phyloP scores from a whole-genome alignment of 2,113 vertebrate genomes.

The Calcarius ornatus region DNA sequence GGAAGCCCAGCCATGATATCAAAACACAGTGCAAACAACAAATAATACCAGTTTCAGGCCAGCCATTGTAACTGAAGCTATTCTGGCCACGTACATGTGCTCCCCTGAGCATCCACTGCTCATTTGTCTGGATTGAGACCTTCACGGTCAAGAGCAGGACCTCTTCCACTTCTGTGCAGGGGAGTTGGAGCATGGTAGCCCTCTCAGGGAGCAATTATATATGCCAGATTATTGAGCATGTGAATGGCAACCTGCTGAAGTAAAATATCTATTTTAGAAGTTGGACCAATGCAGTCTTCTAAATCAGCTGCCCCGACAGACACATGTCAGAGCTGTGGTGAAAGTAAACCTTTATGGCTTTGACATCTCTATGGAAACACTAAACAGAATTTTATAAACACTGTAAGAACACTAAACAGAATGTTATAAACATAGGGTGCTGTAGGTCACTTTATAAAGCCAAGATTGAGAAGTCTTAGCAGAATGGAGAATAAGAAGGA shows the following conservation, averaged over 20 bases:
- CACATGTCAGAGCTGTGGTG: not conserved
- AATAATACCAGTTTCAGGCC: not conserved
- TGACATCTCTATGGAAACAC: not conserved
- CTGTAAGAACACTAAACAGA: not conserved
- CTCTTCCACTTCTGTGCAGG: not conserved
- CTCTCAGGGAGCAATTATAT: conserved; percentile 31
- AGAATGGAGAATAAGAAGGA: not conserved
- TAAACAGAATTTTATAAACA: not conserved
- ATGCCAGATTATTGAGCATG: not conserved
- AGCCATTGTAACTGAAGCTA: not conserved
- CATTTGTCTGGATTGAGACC: not conserved
- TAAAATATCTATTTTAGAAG: not conserved
- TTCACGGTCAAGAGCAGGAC: not conserved
- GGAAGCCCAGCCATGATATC: not conserved
- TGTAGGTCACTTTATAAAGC: not conserved
- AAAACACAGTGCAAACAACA: not conserved
- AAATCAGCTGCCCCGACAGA: not conserved
- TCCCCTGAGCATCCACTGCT: not conserved
- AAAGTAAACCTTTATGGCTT: not conserved
- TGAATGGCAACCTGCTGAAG: not conserved
- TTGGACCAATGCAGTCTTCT: not conserved
- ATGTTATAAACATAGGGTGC: not conserved
- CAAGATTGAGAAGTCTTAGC: not conserved
- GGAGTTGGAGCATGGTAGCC: fast-evolving
- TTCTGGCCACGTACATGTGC: not conserved